Percentiles rank a stretch among this genome's conserved stretches.
Conservation (phyloP, 2,113 vertebrate genomes). For the Nettapus auritus region DNA sequence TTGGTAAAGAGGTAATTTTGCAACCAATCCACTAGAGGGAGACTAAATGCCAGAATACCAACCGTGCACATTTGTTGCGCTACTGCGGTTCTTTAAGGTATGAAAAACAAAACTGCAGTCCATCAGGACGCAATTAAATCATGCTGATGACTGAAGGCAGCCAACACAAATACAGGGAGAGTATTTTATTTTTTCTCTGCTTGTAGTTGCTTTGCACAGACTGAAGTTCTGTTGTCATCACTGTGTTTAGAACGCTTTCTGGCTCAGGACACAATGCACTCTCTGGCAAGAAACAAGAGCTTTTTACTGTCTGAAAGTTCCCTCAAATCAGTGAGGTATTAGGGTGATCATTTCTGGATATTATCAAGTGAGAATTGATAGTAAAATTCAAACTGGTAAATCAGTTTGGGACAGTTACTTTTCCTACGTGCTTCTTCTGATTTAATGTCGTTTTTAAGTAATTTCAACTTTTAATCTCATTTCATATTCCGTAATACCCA, state of each 20-base stretch:
- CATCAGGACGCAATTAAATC: neutral
- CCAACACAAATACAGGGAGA: neutral
- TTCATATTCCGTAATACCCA: neutral
- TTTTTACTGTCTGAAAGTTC: neutral
- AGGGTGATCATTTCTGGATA: neutral
- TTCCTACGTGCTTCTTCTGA: neutral
- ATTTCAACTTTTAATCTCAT: neutral
- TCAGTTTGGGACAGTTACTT: neutral
- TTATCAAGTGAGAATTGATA: neutral
- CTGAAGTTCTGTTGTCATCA: too few species aligned
- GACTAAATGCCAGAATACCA: neutral
- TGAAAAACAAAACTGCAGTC: neutral
- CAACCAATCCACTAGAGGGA: constrained; percentile 18
- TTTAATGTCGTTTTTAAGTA: neutral
- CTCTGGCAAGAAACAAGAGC: neutral
- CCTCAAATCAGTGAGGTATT: neutral
- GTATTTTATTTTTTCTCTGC: neutral
- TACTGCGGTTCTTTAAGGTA: accelerated
- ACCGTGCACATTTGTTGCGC: accelerated
- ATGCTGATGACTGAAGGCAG: neutral
- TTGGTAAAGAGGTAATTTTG: neutral
- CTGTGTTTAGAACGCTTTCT: accelerated
- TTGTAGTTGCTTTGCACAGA: neutral
- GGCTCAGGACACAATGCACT: neutral
- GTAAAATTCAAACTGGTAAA: neutral